phyloP scores from a whole-genome alignment of 1,140 invertebrate species.

The Hermetia illucens region DNA sequence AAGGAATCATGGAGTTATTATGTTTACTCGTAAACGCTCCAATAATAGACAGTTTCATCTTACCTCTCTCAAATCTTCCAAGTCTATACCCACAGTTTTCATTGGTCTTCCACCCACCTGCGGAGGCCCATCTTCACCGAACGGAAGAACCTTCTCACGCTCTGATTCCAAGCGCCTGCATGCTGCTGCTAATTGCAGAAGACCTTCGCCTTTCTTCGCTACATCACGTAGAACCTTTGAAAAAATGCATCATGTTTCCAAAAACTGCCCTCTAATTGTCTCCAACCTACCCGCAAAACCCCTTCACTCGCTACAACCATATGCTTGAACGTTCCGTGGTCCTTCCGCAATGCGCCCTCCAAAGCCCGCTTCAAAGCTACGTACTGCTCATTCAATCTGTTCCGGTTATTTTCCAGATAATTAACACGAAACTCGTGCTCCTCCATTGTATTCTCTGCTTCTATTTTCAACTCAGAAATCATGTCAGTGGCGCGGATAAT shows the following conservation, averaged over 20 bases:
- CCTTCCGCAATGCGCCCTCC: slow-evolving; percentile 12
- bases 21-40: no score
- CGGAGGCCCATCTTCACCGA: slow-evolving; percentile 32
- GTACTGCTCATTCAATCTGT: slow-evolving; percentile 15
- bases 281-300: slow-evolving; percentile 12
- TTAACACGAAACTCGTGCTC: slow-evolving; percentile 19
- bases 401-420: slow-evolving; percentile 16
- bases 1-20: neutral
- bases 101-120: slow-evolving; percentile 34
- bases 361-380: slow-evolving; percentile 15
- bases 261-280: neutral
- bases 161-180: slow-evolving; percentile 41
- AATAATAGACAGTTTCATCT: no score
- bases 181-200: slow-evolving; percentile 34
- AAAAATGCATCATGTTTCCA: neutral
- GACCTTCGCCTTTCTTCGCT: slow-evolving; percentile 34
- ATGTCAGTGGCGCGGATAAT: slow-evolving; percentile 19
- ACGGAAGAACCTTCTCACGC: slow-evolving; percentile 38
- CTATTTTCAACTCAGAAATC: slow-evolving; percentile 17
- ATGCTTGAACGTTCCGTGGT: slow-evolving; percentile 16
- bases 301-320: slow-evolving; percentile 21
- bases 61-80: no score
- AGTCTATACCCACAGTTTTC: slow-evolving; percentile 33
- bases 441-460: slow-evolving; percentile 14
- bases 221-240: slow-evolving; percentile 15